Base-by-base conservation (phyloP, 2,113 vertebrate species). In the Channa argus region DNA sequence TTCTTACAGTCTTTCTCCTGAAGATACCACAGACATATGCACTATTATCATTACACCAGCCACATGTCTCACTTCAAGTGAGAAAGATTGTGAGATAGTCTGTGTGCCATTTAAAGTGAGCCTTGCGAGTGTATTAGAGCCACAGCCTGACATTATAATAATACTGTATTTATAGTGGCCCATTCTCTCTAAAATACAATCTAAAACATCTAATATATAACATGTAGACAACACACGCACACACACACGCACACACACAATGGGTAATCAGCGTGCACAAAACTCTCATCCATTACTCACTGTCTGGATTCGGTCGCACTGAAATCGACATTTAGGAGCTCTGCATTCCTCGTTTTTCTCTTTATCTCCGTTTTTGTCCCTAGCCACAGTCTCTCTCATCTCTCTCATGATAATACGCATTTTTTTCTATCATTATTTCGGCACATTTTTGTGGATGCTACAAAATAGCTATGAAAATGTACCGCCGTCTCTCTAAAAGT, bases 11-110 rank as follows among this genome's bases (percentile, higher is more conserved):
- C 52, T 79, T 71, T 60, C 56, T 77, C 38, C 62, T 63, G 71
- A 71, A 79, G 60, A 77, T 44, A 65, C 49, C 41, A 62, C 60
- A 71, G 76, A 82, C 79, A 81, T 71, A 77, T 88, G 63, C 49
- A 58, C 78, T 47, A 52, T 70, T 74, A 76, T 80, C 63, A 63
- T 64, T n/a, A 10, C 55, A 53, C 6, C 44, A 68, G 69, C 45
- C 63, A 47, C 58, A 56, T 44, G 77, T 60, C 37, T 53, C 37
- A 64, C 53, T 66, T 5, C 49, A 55, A 71, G 72, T 54, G 49
- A 65, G 63, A 71, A 55, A 15, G 45, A 68, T 53, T 43, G 71
- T 5, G 59, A 15, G 45, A 68, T 53, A 46, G 71, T 5, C 61
- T 74, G 41, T 50, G 53, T 52, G 36, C 50, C 37, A 75, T 73